These are phyloP conservation scores for Pampus argenteus DNA, from an alignment of 2,797 vertebrate genomes.

Conservation along the genomic window DNA sequence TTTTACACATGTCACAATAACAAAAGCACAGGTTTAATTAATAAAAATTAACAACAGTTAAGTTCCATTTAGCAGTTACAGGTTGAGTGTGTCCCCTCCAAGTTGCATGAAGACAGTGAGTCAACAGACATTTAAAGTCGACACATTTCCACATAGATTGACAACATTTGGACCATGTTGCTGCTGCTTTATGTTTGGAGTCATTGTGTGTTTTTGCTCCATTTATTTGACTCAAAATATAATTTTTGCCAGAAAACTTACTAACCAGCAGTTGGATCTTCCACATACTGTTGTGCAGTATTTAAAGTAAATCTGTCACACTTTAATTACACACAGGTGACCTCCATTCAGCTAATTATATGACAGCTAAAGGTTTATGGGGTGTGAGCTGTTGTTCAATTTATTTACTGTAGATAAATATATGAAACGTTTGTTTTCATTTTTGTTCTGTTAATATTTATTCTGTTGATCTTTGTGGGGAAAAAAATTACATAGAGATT, in stretches of 20 bases:
- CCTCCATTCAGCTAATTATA: constrained; percentile 2
- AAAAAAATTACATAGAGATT: background rate
- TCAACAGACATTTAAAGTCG: background rate
- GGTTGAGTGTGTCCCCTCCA: background rate
- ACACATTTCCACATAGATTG: background rate
- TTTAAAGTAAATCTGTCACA: background rate
- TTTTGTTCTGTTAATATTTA: background rate
- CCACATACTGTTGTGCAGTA: background rate
- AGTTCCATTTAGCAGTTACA: background rate
- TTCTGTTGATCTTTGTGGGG: background rate
- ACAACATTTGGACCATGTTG: background rate
- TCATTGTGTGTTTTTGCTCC: background rate
- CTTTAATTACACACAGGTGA: constrained; percentile 6
- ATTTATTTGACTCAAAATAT: constrained; percentile 6
- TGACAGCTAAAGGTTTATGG: background rate
- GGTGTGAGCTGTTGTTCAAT: background rate
- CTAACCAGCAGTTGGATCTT: background rate
- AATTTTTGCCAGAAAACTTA: background rate
- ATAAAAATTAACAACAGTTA: background rate
- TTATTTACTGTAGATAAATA: too few species aligned
- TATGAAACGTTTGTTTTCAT: background rate
- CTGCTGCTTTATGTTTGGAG: constrained; percentile 1
- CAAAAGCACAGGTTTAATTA: background rate
- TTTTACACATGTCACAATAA: background rate
- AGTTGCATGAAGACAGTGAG: background rate